Conservation (phyloP, 1,140 invertebrate species). For the Cylas formicarius region DNA sequence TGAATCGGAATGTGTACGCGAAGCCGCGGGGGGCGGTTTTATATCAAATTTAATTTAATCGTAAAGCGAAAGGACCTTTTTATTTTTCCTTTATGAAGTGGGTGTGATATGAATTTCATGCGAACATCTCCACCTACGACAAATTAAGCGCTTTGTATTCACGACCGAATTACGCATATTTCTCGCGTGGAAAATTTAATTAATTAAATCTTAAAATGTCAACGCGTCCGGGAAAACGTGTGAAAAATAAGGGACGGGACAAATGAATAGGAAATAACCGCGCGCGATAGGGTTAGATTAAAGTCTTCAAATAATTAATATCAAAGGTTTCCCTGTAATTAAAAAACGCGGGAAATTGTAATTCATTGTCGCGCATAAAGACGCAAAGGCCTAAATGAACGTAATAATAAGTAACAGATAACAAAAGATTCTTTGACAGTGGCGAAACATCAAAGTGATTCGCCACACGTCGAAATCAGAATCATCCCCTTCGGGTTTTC, state of each 20-base stretch:
- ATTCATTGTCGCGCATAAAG: conserved; percentile 38
- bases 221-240: conserved; percentile 6
- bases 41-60: too few species aligned
- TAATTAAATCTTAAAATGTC: conserved; percentile 20
- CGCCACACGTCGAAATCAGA: conserved; percentile 34
- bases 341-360: conserved; percentile 40
- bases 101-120: conserved; percentile 12
- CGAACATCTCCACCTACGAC: too few species aligned
- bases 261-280: conserved; percentile 13
- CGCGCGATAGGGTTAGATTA: conserved; percentile 21
- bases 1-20: too few species aligned
- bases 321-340: conserved; percentile 40
- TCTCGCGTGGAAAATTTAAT: conserved; percentile 14
- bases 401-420: conserved; percentile 42
- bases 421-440: conserved; percentile 41
- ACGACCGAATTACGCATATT: conserved; percentile 18
- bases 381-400: conserved; percentile 40
- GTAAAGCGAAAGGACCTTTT: too few species aligned
- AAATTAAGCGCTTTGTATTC: conserved; percentile 13
- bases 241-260: conserved; percentile 11
- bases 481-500: conserved; percentile 30
- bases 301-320: conserved; percentile 24
- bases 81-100: too few species aligned
- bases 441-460: conserved; percentile 40
- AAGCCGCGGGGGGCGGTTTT: too few species aligned